phyloP scores from a whole-genome alignment of 2,888 invertebrate genomes.

The Patella ulyssiponensis region DNA sequence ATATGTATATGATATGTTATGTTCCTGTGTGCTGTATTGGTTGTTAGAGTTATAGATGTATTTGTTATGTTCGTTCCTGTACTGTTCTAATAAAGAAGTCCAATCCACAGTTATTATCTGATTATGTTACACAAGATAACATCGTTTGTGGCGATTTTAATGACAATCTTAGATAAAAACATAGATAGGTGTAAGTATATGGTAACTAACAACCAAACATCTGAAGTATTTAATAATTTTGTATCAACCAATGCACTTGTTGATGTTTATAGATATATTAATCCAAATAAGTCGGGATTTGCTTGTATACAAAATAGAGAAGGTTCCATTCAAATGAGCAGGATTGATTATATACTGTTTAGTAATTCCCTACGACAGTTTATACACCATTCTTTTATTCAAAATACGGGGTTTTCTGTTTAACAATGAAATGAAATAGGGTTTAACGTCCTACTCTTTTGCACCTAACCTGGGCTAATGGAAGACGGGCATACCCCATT shows the following conservation, averaged over 20 bases:
- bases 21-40: too few relatives aligned
- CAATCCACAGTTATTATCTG: too few relatives aligned
- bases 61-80: too few relatives aligned
- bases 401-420: not conserved
- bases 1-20: too few relatives aligned
- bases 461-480: too few relatives aligned
- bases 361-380: not conserved
- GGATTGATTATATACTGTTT: not conserved
- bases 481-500: too few relatives aligned
- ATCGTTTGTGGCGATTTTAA: not conserved
- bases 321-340: not conserved
- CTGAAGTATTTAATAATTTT: not conserved
- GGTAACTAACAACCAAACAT: not conserved
- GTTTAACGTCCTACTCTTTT: too few relatives aligned
- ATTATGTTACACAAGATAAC: not conserved
- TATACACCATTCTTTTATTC: not conserved
- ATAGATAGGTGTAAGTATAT: not conserved
- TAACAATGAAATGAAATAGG: too few relatives aligned
- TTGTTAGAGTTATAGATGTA: too few relatives aligned
- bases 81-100: too few relatives aligned
- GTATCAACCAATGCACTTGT: not conserved
- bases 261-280: not conserved
- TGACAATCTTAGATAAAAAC: not conserved
- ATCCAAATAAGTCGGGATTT: not conserved
- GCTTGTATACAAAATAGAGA: not conserved